Evolutionary conservation across 30 jellyfish, hydroid and myxozoan genomes (phyloP), one percentile per base, ranked within the genome.

Genomic region (Cassiopea andromeda): DNA sequence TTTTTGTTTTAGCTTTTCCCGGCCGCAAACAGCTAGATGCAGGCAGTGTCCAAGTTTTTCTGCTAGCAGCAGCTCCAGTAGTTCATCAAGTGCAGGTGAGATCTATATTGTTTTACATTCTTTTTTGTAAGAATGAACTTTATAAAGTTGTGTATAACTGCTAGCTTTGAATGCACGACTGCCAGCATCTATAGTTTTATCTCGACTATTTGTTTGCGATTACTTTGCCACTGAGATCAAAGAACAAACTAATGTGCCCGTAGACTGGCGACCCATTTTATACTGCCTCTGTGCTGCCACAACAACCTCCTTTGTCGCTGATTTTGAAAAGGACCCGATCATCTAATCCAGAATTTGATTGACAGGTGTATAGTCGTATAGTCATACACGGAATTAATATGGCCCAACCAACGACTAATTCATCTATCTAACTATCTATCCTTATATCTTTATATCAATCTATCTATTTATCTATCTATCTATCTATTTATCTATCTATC

Each of bases 311-410:
- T 87, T 87, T 87, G 94, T 87, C 94, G 94, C 94, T 87, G 75
- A 81, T 80, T 80, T 80, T 46, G 84, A 89, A 89, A 89, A 82
- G 91, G 94, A 46, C 57, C 94, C 92, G 94, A 83, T 60, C 89
- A 2, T 60, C 16, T 69, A 85, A 80, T 85, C 94, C 86, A 80
- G 17, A 46, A 17, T 46, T 84, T 91, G 97, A 91, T 91, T 91
- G 97, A 91, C 97, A 91, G 81, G 94, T 91, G 97, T 48, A 67
- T 67, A 77, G 92, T 61, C 94, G 27, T 66, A 45, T 72, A 80
- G 88, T 67, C 88, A 61, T 68, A 59, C 93, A 75, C 19, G 3
- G 82, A 47, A 73, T 44, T 27, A 27, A 27, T 27, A 27, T 27
- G 38, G 38, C 38, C 38, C 38, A 27, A 27, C 38, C 0, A 27